Evolutionary conservation across 2,888 invertebrate genomes (phyloP).

Genomic region (Syrista parreyssii): DNA sequence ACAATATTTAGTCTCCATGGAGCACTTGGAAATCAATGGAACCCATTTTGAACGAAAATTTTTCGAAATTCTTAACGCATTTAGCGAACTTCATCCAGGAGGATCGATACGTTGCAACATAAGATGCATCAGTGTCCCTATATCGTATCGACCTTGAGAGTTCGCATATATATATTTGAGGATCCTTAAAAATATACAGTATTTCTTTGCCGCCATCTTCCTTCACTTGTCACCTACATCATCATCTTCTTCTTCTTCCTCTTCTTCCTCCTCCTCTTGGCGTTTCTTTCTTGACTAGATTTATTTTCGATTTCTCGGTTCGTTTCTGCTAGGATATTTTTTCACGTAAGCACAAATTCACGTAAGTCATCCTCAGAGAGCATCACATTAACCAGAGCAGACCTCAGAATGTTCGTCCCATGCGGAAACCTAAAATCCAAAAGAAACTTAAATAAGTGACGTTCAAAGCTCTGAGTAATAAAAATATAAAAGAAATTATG

Average conservation of each 20-base stretch:
- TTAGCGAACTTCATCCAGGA: not conserved
- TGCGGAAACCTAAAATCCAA: conserved; percentile 76
- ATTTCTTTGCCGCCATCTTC: conserved; percentile 14
- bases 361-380: not conserved
- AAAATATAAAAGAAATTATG: not conserved
- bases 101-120: not conserved
- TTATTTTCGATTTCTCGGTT: conserved; percentile 47
- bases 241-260: conserved; percentile 16
- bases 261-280: conserved; percentile 2
- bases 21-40: not conserved
- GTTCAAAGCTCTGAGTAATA: not conserved
- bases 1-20: not conserved
- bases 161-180: conserved; percentile 5
- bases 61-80: not conserved
- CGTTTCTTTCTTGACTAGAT: conserved; percentile 61
- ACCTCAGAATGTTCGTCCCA: conserved; percentile 91
- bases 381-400: conserved; percentile 76
- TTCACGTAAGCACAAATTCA: not conserved
- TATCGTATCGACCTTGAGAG: not conserved
- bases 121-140: not conserved
- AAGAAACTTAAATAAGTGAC: not conserved
- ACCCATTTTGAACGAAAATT: not conserved
- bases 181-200: conserved; percentile 42
- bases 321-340: not conserved
- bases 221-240: conserved; percentile 17